phyloP scores from a whole-genome alignment of 1,140 invertebrate genomes.

The Andricus grossulariae region DNA sequence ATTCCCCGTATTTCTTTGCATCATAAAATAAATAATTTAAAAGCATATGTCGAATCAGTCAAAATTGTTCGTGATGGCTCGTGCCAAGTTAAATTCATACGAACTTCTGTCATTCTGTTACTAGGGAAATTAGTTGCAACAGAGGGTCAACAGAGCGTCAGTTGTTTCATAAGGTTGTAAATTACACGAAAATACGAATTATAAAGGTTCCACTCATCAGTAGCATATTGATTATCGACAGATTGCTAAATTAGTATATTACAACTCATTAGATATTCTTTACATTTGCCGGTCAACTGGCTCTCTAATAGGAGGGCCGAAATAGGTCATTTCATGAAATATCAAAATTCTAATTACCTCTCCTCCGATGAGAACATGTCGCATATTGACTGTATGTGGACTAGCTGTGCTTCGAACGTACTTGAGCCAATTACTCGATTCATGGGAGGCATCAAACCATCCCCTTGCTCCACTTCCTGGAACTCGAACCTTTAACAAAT shows the following conservation, averaged over 20 bases:
- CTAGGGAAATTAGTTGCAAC: slow-evolving; percentile 60
- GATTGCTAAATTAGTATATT: not conserved
- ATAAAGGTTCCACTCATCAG: not conserved
- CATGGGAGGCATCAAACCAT: slow-evolving; percentile 86
- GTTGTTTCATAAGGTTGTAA: slow-evolving; percentile 35
- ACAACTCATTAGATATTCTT: not conserved
- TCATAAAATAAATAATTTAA: slow-evolving; percentile 52
- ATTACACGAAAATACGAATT: not conserved
- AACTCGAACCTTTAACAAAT: slow-evolving; percentile 80
- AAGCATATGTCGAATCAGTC: slow-evolving; percentile 65
- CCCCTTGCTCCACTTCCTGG: slow-evolving; percentile 82
- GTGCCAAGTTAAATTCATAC: slow-evolving; percentile 31
- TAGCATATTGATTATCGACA: not conserved
- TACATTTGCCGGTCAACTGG: slow-evolving; percentile 17
- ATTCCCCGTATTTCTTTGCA: slow-evolving; percentile 42
- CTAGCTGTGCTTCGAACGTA: slow-evolving; percentile 82
- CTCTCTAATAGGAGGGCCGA: not conserved
- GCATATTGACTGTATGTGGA: slow-evolving; percentile 83
- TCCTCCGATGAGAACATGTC: slow-evolving; percentile 81
- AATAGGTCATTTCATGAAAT: slow-evolving; percentile 1
- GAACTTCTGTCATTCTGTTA: not conserved
- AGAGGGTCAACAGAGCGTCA: slow-evolving; percentile 61
- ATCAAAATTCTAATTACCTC: slow-evolving; percentile 78
- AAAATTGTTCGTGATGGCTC: slow-evolving; percentile 57
- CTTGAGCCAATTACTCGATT: slow-evolving; percentile 88